Evolutionary conservation across 2,888 invertebrate genomes (phyloP), one percentile per base, ranked within the genome.

Genomic region (Siphlonurus alternatus): DNA sequence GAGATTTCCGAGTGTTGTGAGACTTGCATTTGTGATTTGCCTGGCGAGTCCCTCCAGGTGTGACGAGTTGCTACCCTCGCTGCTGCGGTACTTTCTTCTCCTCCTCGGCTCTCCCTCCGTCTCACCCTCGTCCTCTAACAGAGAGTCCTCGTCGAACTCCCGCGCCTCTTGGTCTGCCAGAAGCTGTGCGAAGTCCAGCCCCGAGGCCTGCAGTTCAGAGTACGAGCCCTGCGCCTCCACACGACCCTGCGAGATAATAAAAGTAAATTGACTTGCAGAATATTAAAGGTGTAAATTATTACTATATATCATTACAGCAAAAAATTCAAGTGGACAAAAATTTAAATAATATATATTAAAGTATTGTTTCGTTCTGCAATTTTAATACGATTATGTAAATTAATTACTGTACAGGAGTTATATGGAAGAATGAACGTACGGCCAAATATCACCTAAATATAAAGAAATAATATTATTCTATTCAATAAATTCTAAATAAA

Each of bases 171-270:
- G 51, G 20, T 38, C 22, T 19, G 38, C 81, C 65, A 91, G 73
- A 66, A 93, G 74, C 70, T 85, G 79, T 0, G 89, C 88, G 74
- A 92, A 90, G 75, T 92, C 86, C 69, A 89, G 74, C 0, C 89
- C 90, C 2, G 84, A 83, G 3, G 82, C 83, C 68, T 85, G 83
- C 1, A 92, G 76, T 1, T 87, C 84, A 20, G 83, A 83, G 72
- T 86, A 91, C 64, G 85, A 83, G 63, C 81, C 81, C 70, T 77
- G 75, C 7, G 75, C 75, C 69, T 77, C 76, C 51, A 81, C 73
- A 59, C 69, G 70, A 15, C 80, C 80, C 78, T 81, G 67, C 62
- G 71, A 70, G 62, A 25, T 62, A 65, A 67, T 64, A 63, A 24
- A 53, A 59, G 61, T n/a, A 18, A 51, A 20, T 18, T n/a, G 53